Percentiles rank a stretch among this genome's conserved stretches.
Conservation (phyloP, 2,888 invertebrate species). For the Trissonchulus latispiculum region DNA sequence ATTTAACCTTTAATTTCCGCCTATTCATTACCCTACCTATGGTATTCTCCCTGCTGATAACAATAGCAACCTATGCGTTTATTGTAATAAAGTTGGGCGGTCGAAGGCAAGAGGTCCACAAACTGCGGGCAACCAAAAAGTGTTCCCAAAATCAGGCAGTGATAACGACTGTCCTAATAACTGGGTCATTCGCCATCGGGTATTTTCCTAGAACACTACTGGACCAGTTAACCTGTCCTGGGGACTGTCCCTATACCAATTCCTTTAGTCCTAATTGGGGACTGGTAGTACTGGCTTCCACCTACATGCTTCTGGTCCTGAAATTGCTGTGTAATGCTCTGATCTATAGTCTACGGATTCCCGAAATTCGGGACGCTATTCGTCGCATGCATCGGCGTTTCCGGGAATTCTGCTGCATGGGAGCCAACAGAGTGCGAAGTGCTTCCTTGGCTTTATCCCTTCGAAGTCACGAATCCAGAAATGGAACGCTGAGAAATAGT, state of each 20-base stretch:
- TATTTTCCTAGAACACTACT: background rate
- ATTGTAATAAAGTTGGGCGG: background rate
- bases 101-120: background rate
- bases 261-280: background rate
- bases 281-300: background rate
- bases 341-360: background rate
- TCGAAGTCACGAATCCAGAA: no score
- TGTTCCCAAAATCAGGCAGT: background rate
- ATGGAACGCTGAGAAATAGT: no score
- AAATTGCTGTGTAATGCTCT: background rate
- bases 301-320: background rate
- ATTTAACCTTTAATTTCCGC: background rate
- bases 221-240: background rate
- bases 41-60: background rate
- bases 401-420: no score
- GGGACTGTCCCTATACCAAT: background rate
- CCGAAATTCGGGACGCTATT: background rate
- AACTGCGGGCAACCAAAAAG: background rate
- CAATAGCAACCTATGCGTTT: background rate
- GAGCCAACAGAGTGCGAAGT: no score
- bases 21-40: background rate
- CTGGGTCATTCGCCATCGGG: background rate
- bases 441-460: no score
- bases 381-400: background rate
- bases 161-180: background rate